These are phyloP conservation scores for Tridacna gigas DNA, from an alignment of 2,888 invertebrate genomes.

Conservation along the genomic window DNA sequence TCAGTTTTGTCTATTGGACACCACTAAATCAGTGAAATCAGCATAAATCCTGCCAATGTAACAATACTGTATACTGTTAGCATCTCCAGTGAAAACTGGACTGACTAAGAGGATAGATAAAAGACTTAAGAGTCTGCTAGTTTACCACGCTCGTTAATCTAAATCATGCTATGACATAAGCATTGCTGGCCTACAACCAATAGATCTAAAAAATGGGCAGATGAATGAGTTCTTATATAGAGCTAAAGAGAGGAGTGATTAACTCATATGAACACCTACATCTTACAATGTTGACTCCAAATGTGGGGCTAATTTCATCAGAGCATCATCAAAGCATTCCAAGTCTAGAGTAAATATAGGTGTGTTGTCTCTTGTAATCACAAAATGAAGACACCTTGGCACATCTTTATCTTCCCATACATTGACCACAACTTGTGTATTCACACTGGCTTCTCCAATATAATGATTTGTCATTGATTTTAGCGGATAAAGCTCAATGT, in stretches of 20 bases:
- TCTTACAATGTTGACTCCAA: constrained; percentile 32
- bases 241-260: not conserved
- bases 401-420: constrained; percentile 31
- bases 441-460: constrained; percentile 42
- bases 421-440: constrained; percentile 37
- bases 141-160: too few species aligned
- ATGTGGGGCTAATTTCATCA: not conserved
- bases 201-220: not conserved
- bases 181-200: too few species aligned
- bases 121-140: too few species aligned
- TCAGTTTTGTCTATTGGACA: too few species aligned
- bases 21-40: too few species aligned
- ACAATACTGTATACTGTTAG: too few species aligned
- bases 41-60: too few species aligned
- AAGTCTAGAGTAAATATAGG: constrained; percentile 2
- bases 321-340: constrained; percentile 11
- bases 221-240: not conserved
- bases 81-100: too few species aligned
- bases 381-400: constrained; percentile 27
- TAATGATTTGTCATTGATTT: constrained; percentile 35
- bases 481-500: constrained; percentile 37
- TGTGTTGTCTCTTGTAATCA: constrained; percentile 5
- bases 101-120: too few species aligned
- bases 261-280: not conserved
- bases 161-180: too few species aligned